phyloP scores from a whole-genome alignment of 92 coral and sea anemone genomes.

The Epizoanthus rinbou region DNA sequence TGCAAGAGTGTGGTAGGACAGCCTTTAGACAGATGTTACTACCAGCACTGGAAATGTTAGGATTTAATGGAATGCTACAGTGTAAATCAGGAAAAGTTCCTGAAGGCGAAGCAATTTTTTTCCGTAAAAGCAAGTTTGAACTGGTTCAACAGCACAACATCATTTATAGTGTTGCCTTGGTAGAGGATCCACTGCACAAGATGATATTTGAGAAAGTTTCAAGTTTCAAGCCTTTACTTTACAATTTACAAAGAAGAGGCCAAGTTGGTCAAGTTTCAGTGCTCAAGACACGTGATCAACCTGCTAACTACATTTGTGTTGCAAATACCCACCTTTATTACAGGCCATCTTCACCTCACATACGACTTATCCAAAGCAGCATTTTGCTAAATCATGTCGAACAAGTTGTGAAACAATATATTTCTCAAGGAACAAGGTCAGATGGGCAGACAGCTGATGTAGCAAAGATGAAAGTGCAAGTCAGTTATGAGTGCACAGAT shows the following conservation, averaged over 20 bases:
- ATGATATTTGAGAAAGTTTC: conserved; percentile 69
- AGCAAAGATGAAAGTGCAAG: not conserved
- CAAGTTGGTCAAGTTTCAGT: conserved; percentile 76
- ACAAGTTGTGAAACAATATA: conserved; percentile 54
- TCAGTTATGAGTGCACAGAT: too few species aligned
- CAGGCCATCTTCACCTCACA: conserved; percentile 83
- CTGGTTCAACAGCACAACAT: conserved; percentile 74
- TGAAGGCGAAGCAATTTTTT: conserved; percentile 92
- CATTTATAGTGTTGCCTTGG: conserved; percentile 62
- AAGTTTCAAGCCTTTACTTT: conserved; percentile 63
- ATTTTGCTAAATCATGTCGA: conserved; percentile 70
- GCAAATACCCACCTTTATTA: conserved; percentile 91
- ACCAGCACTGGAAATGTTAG: conserved; percentile 77
- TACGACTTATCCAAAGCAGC: conserved; percentile 80
- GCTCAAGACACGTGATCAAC: conserved; percentile 51
- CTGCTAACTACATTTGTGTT: conserved; percentile 63
- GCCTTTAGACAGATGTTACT: conserved; percentile 58
- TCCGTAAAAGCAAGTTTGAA: conserved; percentile 72
- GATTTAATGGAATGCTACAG: conserved; percentile 72
- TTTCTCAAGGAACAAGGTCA: not conserved
- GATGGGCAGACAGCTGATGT: not conserved
- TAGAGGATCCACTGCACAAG: conserved; percentile 61
- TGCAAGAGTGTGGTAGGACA: conserved; percentile 92
- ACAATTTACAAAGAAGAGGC: conserved; percentile 67
- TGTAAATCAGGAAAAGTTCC: conserved; percentile 90